Conservation (phyloP, 2,113 vertebrate genomes). For the Thymallus thymallus region DNA sequence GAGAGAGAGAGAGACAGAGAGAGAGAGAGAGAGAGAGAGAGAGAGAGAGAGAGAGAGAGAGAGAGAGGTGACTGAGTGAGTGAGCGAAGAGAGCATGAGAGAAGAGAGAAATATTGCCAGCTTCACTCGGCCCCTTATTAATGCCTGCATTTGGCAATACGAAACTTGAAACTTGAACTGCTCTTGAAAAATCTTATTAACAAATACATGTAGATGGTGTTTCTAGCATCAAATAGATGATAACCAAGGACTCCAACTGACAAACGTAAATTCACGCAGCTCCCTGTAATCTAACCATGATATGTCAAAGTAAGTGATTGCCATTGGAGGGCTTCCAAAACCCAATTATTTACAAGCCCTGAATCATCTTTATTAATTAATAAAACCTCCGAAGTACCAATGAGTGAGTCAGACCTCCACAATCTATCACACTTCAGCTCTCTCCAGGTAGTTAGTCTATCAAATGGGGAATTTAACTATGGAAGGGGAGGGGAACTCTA, state of each 20-base stretch:
- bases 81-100: background rate
- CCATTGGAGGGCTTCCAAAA: constrained; percentile 43
- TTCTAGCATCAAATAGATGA: background rate
- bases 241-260: background rate
- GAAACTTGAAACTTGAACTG: too few species aligned
- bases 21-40: too few species aligned
- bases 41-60: constrained; percentile 9
- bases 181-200: too few species aligned
- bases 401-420: constrained; percentile 59
- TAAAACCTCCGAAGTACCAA: constrained; percentile 45
- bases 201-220: background rate
- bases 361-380: constrained; percentile 58
- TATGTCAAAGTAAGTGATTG: constrained; percentile 54
- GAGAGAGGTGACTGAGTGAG: background rate
- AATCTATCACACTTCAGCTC: constrained; percentile 12
- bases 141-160: background rate
- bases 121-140: background rate
- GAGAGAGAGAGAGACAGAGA: too few species aligned
- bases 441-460: constrained; percentile 6
- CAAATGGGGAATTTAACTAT: constrained; percentile 1
- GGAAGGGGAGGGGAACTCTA: too few species aligned
- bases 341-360: constrained; percentile 44
- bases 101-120: too few species aligned
- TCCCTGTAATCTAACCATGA: constrained; percentile 53
- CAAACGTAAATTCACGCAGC: background rate